Base-by-base conservation (phyloP, 2,888 invertebrate species). In the Vanessa cardui region DNA sequence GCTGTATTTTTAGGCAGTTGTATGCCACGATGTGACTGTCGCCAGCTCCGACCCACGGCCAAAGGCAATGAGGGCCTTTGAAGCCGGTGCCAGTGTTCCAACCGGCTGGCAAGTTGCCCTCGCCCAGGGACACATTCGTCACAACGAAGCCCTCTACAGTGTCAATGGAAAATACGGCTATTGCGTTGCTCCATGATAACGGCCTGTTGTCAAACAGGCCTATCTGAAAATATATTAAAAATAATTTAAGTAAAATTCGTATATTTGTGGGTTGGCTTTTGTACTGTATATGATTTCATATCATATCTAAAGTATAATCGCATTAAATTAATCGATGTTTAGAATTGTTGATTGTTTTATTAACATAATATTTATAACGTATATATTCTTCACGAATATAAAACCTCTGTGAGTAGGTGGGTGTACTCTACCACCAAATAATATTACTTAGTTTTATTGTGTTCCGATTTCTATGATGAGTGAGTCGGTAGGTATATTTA, bases 1-100 rank as follows among this genome's bases (percentile, higher is more conserved):
- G 97, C 81, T 96, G 95, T 71, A 97, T 96, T 81, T 95, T 95
- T 31, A 98, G 86, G 80, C 97, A 97, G 76, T 95, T 94, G 62
- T 93, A 93, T 54, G 95, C 93, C 44, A 94, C 85, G 70, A 96
- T 94, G 21, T 90, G 91, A n/a, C 83, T 85, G 73, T 94, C 93
- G 60, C 93, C 94, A 56, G 96, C 95, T 16, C 95, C 95, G 18
- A 95, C 94, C 94, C 96, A 96, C 64, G 95, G 96, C 77, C 95
- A 95, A 44, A 96, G 88, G 77, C 96, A 96, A 46, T 88, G 87
- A 0, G 92, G 87, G 0, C 87, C 92, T 58, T 77, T 88, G 64
- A 77, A 68, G 62, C 94, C 89, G 77, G 88, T 75, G 3, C 90
- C 87, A 0, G 74, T 74, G 50, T 86, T 79, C 96, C 95, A 95